Conservation (phyloP, 2,888 invertebrate genomes). For the Clivina fossor region DNA sequence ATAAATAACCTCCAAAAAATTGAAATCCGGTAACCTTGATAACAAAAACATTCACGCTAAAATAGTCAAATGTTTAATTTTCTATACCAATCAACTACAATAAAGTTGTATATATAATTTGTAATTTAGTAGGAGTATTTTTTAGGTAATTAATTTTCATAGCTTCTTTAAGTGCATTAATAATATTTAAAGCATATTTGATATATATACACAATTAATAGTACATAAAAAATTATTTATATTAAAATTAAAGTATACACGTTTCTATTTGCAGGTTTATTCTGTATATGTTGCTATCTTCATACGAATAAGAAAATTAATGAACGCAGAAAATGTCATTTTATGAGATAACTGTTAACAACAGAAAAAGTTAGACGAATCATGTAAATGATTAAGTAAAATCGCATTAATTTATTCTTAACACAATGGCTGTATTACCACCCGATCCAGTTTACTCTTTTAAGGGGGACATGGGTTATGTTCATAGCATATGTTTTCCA, state of each 20-base stretch:
- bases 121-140: too few relatives aligned
- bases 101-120: too few relatives aligned
- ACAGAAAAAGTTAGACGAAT: too few relatives aligned
- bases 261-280: too few relatives aligned
- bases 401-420: background rate
- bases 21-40: background rate
- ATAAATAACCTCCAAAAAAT: background rate
- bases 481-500: slow-evolving; percentile 73
- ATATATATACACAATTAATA: background rate
- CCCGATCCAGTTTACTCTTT: slow-evolving; percentile 77
- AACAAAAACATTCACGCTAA: background rate
- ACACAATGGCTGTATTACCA: slow-evolving; percentile 69
- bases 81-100: too few relatives aligned
- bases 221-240: background rate
- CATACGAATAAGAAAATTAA: too few relatives aligned
- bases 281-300: background rate
- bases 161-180: too few relatives aligned
- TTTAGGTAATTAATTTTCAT: too few relatives aligned
- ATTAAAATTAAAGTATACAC: too few relatives aligned
- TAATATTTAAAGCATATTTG: background rate
- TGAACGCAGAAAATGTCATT: too few relatives aligned
- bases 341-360: too few relatives aligned
- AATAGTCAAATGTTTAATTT: too few relatives aligned
- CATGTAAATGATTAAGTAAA: background rate
- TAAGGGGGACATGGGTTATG: slow-evolving; percentile 70